These are phyloP conservation scores for Hylaea fasciaria DNA, from an alignment of 2,888 invertebrate genomes.

Conservation along the genomic window DNA sequence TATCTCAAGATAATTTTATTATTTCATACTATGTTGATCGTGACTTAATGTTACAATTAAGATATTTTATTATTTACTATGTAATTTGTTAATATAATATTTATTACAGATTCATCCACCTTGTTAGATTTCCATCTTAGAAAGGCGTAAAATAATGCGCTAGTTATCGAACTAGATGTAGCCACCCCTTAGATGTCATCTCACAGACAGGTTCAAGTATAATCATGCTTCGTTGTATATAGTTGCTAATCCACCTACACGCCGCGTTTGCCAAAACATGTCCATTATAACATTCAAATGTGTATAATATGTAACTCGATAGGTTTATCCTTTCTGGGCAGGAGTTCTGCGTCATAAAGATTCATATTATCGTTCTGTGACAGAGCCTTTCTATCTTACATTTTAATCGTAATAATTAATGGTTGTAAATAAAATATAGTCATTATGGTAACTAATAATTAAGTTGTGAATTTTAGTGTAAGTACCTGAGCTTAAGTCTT, in stretches of 20 bases:
- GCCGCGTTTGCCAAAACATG: no score
- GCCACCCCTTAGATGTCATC: no score
- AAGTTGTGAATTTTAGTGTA: conserved; percentile 55
- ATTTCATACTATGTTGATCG: conserved; percentile 1
- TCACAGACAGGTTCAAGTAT: no score
- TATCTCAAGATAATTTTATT: neutral
- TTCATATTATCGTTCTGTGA: neutral
- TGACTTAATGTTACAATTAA: neutral
- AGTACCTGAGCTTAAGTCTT: conserved; percentile 63
- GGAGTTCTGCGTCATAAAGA: neutral
- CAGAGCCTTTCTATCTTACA: neutral
- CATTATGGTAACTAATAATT: conserved; percentile 32
- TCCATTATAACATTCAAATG: no score
- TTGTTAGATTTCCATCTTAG: neutral
- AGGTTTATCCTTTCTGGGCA: conserved; percentile 4
- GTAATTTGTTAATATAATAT: no score
- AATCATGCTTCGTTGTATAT: no score
- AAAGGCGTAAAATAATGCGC: no score
- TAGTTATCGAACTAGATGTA: no score
- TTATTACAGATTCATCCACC: neutral
- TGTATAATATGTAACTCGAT: conserved; percentile 6
- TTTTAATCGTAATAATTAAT: neutral
- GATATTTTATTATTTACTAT: neutral
- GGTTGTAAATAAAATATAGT: conserved; percentile 37
- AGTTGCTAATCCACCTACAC: no score